Evolutionary conservation across 2,888 invertebrate genomes (phyloP), one percentile per base, ranked within the genome.

Genomic region (Agrotis clavis): DNA sequence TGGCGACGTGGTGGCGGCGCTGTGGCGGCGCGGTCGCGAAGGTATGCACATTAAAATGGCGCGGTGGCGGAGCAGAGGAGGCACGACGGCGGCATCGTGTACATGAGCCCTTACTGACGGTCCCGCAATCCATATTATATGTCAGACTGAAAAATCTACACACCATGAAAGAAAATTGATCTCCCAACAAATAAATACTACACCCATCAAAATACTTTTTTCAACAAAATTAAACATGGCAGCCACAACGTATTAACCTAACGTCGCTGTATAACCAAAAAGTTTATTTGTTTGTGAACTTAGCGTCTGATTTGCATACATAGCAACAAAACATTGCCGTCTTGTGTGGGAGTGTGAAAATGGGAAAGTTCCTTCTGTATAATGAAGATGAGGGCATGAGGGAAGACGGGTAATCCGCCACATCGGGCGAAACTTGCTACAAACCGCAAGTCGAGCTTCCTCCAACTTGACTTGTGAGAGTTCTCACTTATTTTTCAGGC

Each of bases 311-410:
- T 96, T 96, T 94, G 93, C 95, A 96, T 95, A 94, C 89, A 92
- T 92, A 91, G 91, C 91, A 93, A 91, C 89, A 89, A 75, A 92
- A 92, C 87, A 92, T 90, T 91, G 86, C 83, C 86, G 86, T 56
- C 73, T 77, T 72, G 73, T 88, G 88, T 85, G 87, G 85, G 86
- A 89, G 92, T 92, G 93, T 89, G 92, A 92, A 92, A 92, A 92
- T 91, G 88, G 89, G 88, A 90, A 96, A 95, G 92, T 95, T 95
- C 86, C 65, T 81, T 84, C 81, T 88, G 95, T 92, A 95, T 95
- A 96, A 96, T 95, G 95, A 95, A 95, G 94, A 94, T 91, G 94
- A 90, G 94, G 86, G 89, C 90, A 91, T 91, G 94, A 90, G 94
- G 86, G 89, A 90, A 91, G 92, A 91, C 91, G 93, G 88, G 90